Evolutionary conservation across 2,113 vertebrate species (phyloP).

Genomic region (human (Homo sapiens)): DNA sequence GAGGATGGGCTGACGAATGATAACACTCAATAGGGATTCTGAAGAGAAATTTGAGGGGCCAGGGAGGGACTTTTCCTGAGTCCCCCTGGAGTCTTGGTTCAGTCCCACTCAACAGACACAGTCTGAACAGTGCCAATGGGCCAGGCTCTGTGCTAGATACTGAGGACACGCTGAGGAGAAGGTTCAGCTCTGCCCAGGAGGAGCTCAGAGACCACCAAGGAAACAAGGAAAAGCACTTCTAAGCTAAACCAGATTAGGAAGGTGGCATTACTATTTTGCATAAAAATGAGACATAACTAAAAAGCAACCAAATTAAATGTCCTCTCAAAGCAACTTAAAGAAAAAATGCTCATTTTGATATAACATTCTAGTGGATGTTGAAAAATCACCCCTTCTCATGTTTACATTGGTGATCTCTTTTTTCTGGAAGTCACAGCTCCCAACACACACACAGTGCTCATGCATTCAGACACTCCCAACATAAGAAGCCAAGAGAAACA

Average conservation of each 20-base stretch:
- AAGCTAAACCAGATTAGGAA: neutral
- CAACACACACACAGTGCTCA: neutral
- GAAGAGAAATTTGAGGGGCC: neutral
- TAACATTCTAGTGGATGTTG: neutral
- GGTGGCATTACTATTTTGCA: neutral
- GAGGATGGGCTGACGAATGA: neutral
- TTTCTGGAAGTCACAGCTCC: neutral
- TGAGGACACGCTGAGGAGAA: neutral
- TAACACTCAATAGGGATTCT: neutral
- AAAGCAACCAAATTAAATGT: neutral
- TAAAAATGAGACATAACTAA: neutral
- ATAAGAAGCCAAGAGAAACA: neutral
- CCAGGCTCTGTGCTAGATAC: neutral
- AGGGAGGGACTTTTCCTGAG: neutral
- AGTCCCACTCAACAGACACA: neutral
- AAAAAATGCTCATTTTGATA: neutral
- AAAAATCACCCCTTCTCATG: conserved; percentile 12
- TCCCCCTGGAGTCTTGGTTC: neutral
- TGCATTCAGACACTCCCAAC: neutral
- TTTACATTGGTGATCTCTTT: neutral
- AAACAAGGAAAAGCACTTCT: neutral
- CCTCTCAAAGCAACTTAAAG: neutral
- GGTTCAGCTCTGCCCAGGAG: neutral
- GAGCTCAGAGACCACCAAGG: neutral
- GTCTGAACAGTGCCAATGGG: neutral